Percentiles rank a stretch among this genome's conserved stretches.
Evolutionary conservation across 2,888 invertebrate species (phyloP).

Genomic region (Keiferia lycopersicella): DNA sequence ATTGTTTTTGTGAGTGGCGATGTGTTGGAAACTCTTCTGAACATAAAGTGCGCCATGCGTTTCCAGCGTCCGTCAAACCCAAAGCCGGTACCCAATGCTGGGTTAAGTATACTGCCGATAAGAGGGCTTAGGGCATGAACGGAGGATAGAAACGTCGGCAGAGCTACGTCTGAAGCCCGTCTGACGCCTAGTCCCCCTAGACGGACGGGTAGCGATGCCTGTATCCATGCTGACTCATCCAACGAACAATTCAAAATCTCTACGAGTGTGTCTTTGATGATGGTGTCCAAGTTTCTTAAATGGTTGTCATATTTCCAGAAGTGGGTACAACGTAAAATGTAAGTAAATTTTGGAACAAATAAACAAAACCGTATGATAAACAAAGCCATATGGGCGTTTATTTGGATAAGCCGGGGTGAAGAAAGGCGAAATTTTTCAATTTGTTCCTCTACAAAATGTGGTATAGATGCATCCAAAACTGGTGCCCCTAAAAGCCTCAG

Average conservation of each 20-base stretch:
- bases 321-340: not conserved
- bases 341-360: not conserved
- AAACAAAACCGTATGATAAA: slow-evolving; percentile 12
- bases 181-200: slow-evolving; percentile 8
- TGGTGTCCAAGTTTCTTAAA: not conserved
- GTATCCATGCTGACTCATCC: not conserved
- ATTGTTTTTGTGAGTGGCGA: too few species aligned
- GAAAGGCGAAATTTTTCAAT: not conserved
- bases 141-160: slow-evolving; percentile 14
- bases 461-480: slow-evolving; percentile 9
- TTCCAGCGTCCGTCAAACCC: not conserved
- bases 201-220: slow-evolving; percentile 1
- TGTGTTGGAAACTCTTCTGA: too few species aligned
- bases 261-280: not conserved
- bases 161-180: not conserved
- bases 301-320: not conserved
- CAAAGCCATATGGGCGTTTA: slow-evolving; percentile 9
- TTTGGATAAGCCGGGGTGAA: not conserved
- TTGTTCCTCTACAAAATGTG: not conserved
- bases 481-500: slow-evolving; percentile 10
- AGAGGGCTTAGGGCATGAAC: not conserved
- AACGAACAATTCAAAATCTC: not conserved
- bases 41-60: too few species aligned
- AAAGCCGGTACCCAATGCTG: slow-evolving; percentile 14
- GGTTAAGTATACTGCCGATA: slow-evolving; percentile 4